These are phyloP conservation scores for Urosaurus nigricauda DNA, from an alignment of 2,797 vertebrate species.

Conservation along the genomic window DNA sequence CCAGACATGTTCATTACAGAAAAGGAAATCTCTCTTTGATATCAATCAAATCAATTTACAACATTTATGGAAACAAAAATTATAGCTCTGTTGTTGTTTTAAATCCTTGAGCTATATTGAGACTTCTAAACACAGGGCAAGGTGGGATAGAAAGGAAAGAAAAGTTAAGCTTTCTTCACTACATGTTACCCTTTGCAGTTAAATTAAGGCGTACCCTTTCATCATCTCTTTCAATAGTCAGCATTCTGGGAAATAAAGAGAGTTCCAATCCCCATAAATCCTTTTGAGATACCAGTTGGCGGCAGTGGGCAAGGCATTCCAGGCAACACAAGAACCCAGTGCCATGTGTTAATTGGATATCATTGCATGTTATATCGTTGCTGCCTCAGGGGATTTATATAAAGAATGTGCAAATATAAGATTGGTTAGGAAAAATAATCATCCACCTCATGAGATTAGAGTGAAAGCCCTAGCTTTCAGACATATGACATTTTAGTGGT, in stretches of 20 bases:
- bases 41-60: not conserved
- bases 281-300: constrained; percentile 24
- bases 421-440: constrained; percentile 56
- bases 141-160: not conserved
- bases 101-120: not conserved
- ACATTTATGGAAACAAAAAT: constrained; percentile 13
- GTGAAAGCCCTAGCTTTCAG: constrained; percentile 43
- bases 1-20: not conserved
- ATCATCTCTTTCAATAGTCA: constrained; percentile 50
- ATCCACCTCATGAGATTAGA: constrained; percentile 46
- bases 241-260: constrained; percentile 64
- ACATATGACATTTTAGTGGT: constrained; percentile 34
- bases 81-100: not conserved
- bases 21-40: not conserved
- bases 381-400: constrained; percentile 42
- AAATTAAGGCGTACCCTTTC: constrained; percentile 54
- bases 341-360: constrained; percentile 61
- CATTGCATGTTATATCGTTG: constrained; percentile 49
- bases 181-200: constrained; percentile 51
- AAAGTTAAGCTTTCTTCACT: not conserved
- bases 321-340: constrained; percentile 45
- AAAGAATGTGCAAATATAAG: constrained; percentile 44
- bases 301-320: constrained; percentile 44
- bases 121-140: not conserved
- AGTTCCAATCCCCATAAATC: constrained; percentile 64